Evolutionary conservation across 2,888 invertebrate species (phyloP).

Genomic region (Lycophotia porphyrea): DNA sequence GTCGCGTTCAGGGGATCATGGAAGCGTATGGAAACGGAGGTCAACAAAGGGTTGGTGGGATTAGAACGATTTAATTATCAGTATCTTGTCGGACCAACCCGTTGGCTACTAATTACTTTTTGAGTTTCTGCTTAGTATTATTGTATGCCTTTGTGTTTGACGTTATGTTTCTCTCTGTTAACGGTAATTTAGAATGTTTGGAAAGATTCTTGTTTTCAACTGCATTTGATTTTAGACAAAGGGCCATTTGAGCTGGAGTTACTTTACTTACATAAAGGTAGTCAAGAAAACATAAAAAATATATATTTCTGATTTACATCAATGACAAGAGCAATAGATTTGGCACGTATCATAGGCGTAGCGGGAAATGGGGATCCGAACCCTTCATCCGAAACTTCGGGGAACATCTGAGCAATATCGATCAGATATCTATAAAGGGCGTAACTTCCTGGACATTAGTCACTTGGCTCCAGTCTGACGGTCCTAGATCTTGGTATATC

Average conservation of each 20-base stretch:
- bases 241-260: background rate
- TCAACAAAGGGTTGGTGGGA: constrained; percentile 33
- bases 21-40: constrained; percentile 5
- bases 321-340: constrained; percentile 10
- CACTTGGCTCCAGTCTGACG: constrained; percentile 50
- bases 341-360: constrained; percentile 22
- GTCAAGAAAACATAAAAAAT: background rate
- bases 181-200: background rate
- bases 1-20: constrained; percentile 21
- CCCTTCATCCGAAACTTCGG: constrained; percentile 32
- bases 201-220: background rate
- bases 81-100: constrained; percentile 29
- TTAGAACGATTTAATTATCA: constrained; percentile 51
- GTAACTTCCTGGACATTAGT: constrained; percentile 60
- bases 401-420: constrained; percentile 47
- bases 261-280: background rate
- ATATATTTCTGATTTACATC: constrained; percentile 10
- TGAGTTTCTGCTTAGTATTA: constrained; percentile 11
- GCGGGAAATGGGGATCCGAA: constrained; percentile 1
- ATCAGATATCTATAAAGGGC: constrained; percentile 51
- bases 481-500: constrained; percentile 29
- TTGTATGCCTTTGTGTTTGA: constrained; percentile 25
- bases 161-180: constrained; percentile 30
- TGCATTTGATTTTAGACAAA: constrained; percentile 18
- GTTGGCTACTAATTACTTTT: constrained; percentile 48